Percentiles rank a stretch among this genome's conserved stretches.
Conservation (phyloP, 2,113 vertebrate genomes). For the Leiothrix lutea region DNA sequence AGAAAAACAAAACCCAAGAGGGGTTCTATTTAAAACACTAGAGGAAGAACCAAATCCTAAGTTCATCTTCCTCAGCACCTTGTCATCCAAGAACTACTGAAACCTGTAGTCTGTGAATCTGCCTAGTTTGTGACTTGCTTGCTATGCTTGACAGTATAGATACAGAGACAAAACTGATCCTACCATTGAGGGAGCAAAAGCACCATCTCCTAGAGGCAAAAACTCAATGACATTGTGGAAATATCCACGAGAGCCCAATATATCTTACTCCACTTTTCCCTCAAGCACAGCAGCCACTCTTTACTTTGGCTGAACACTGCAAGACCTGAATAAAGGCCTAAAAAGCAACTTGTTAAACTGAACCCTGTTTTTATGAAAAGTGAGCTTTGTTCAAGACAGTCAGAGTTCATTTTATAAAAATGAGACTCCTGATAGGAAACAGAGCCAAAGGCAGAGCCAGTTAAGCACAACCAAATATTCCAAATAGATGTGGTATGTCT, state of each 20-base stretch:
- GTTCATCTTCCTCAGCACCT: not conserved
- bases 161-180: not conserved
- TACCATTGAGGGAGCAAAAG: not conserved
- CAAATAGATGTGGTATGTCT: accelerated
- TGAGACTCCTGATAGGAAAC: not conserved
- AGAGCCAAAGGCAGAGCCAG: not conserved
- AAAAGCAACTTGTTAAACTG: not conserved
- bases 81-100: not conserved
- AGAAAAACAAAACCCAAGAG: not conserved
- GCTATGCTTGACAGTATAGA: not conserved
- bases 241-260: not conserved
- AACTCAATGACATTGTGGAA: not conserved
- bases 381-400: not conserved
- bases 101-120: not conserved
- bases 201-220: not conserved
- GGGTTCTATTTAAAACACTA: too few relatives aligned
- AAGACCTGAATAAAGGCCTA: not conserved
- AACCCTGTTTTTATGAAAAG: not conserved
- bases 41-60: not conserved
- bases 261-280: not conserved
- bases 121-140: not conserved
- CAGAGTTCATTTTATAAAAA: not conserved
- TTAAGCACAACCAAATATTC: not conserved
- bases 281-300: not conserved
- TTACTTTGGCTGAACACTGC: not conserved